Conservation (phyloP, 2,113 vertebrate species). For the Pongo abelii region DNA sequence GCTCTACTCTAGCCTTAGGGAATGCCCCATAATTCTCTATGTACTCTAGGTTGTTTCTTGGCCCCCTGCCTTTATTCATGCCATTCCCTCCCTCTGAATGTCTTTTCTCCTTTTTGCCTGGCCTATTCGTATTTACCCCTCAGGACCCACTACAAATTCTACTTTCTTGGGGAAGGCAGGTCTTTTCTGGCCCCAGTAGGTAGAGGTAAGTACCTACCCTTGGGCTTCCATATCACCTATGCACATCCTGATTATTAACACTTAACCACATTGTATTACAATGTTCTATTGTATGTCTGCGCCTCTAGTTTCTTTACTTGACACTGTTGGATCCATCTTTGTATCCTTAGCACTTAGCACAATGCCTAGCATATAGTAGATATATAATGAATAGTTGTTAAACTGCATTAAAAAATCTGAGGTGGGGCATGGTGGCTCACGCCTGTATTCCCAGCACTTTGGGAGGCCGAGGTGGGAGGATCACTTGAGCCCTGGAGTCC, state of each 20-base stretch:
- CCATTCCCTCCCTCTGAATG: neutral
- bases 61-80: neutral
- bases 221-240: neutral
- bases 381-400: neutral
- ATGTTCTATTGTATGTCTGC: neutral
- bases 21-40: neutral
- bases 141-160: neutral
- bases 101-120: neutral
- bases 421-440: too few relatives aligned
- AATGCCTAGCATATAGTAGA: neutral
- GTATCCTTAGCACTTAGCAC: neutral
- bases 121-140: neutral
- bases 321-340: neutral
- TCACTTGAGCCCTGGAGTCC: too few relatives aligned
- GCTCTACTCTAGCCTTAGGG: neutral
- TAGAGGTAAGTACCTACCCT: neutral
- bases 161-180: neutral
- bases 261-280: neutral
- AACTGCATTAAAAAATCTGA: neutral
- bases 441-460: too few relatives aligned
- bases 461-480: too few relatives aligned
- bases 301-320: neutral
- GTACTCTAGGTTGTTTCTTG: neutral
- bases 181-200: neutral
- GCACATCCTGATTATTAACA: neutral